phyloP scores from a whole-genome alignment of 2,888 invertebrate genomes.

The Eumerus sabulonum region DNA sequence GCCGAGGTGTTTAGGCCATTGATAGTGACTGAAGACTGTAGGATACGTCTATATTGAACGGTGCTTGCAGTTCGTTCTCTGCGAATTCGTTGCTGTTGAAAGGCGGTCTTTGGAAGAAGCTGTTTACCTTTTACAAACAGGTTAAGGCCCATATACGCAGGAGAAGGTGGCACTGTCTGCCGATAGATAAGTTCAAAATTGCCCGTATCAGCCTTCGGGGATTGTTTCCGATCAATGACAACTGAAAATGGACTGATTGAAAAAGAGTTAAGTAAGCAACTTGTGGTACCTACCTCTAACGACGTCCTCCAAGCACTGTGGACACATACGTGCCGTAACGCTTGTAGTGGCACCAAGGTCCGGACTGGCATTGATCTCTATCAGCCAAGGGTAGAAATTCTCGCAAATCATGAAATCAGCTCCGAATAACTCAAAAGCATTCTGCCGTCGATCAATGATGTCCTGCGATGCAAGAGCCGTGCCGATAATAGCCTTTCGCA shows the following conservation, averaged over 20 bases:
- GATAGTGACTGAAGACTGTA: constrained; percentile 52
- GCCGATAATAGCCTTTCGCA: constrained; percentile 87
- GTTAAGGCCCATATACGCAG: constrained; percentile 86
- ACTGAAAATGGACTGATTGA: constrained; percentile 82
- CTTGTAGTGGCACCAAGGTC: constrained; percentile 94
- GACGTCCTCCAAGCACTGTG: constrained; percentile 92
- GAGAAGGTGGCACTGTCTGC: constrained; percentile 87
- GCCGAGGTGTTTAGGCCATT: constrained; percentile 62
- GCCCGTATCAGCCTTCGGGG: constrained; percentile 88
- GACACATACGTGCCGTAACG: constrained; percentile 92
- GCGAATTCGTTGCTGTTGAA: constrained; percentile 70
- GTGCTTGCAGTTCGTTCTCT: constrained; percentile 73
- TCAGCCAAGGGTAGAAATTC: constrained; percentile 92
- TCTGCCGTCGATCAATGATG: constrained; percentile 87
- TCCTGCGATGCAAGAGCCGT: constrained; percentile 93
- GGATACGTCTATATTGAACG: constrained; percentile 63
- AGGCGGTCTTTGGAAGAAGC: constrained; percentile 73
- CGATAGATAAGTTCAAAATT: constrained; percentile 89
- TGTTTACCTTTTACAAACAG: constrained; percentile 78
- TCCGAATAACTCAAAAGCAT: constrained; percentile 95
- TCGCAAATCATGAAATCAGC: constrained; percentile 97
- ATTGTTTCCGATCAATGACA: constrained; percentile 86
- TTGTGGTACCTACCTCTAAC: constrained; percentile 86
- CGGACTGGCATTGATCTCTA: constrained; percentile 97
- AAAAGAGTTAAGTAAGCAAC: neutral